Evolutionary conservation across 37 sponge, comb jelly and placozoan species (phyloP).

Genomic region (Tethya wilhelma): DNA sequence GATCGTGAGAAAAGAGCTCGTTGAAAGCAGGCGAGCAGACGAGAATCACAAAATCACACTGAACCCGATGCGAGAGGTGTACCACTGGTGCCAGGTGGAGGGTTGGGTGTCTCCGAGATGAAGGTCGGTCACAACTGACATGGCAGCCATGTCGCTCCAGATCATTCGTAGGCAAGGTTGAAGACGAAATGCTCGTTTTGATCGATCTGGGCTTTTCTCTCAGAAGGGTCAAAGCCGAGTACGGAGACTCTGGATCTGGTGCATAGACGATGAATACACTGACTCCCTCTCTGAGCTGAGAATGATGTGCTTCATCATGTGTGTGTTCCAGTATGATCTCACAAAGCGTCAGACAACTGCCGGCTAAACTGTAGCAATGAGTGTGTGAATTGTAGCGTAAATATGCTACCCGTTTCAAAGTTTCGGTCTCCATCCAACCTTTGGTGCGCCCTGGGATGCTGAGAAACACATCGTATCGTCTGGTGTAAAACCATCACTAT

Average conservation of each 20-base stretch:
- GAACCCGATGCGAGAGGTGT: constrained; percentile 33
- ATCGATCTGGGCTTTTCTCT: background rate
- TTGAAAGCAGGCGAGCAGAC: constrained; percentile 60
- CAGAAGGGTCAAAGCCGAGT: background rate
- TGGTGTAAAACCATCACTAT: constrained; percentile 8
- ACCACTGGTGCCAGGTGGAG: constrained; percentile 44
- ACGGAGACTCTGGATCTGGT: constrained; percentile 41
- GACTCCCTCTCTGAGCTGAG: constrained; percentile 46
- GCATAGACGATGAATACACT: constrained; percentile 63
- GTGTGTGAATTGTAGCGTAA: constrained; percentile 31
- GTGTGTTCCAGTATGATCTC: no score
- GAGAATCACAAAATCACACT: constrained; percentile 33
- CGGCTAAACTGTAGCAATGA: constrained; percentile 21
- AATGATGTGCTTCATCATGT: no score
- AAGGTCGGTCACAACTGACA: constrained; percentile 35
- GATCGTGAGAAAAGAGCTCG: constrained; percentile 19
- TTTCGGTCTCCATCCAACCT: background rate
- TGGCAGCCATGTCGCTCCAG: constrained; percentile 10
- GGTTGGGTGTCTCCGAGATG: constrained; percentile 28
- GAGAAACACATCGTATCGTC: constrained; percentile 30
- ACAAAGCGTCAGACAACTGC: constrained; percentile 9
- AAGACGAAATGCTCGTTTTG: no score
- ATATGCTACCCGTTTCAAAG: constrained; percentile 42
- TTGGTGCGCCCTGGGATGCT: background rate
- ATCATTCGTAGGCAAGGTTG: no score